These are phyloP conservation scores for Seira ritae DNA, from an alignment of 2,888 invertebrate species.

Conservation along the genomic window DNA sequence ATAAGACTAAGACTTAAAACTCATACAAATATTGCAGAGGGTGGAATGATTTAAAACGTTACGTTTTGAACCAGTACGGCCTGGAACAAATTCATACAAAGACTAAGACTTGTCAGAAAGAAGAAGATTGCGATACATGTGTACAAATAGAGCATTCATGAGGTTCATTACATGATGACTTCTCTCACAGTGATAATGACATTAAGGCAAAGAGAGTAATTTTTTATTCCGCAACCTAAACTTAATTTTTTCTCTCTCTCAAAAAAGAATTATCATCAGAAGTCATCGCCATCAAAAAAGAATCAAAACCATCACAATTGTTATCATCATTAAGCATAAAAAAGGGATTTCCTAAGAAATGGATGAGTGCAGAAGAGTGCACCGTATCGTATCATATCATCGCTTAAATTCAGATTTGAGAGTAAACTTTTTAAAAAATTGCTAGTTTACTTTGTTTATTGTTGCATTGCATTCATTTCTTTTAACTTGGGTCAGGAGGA, in stretches of 20 bases:
- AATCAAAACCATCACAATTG: not conserved
- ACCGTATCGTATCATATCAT: not conserved
- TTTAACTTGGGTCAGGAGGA: constrained; percentile 5
- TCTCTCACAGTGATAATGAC: constrained; percentile 22
- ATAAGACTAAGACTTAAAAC: no score
- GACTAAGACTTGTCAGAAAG: no score
- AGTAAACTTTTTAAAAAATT: no score
- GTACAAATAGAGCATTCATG: not conserved
- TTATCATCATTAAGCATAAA: constrained; percentile 21
- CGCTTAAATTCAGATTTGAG: not conserved
- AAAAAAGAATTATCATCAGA: not conserved
- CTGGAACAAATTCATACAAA: no score
- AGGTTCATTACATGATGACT: not conserved
- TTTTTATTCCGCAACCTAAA: not conserved
- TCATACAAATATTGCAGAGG: no score
- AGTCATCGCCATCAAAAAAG: not conserved
- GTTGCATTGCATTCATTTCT: not conserved
- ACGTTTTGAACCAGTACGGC: no score
- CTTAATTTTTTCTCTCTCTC: not conserved
- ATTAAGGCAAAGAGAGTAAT: not conserved
- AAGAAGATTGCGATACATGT: not conserved
- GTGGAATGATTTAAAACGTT: no score
- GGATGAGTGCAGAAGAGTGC: no score
- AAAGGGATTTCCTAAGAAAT: constrained; percentile 9
- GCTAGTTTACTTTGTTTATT: no score